phyloP scores from a whole-genome alignment of 2,888 invertebrate species.

The Gandaritis pyraliata region DNA sequence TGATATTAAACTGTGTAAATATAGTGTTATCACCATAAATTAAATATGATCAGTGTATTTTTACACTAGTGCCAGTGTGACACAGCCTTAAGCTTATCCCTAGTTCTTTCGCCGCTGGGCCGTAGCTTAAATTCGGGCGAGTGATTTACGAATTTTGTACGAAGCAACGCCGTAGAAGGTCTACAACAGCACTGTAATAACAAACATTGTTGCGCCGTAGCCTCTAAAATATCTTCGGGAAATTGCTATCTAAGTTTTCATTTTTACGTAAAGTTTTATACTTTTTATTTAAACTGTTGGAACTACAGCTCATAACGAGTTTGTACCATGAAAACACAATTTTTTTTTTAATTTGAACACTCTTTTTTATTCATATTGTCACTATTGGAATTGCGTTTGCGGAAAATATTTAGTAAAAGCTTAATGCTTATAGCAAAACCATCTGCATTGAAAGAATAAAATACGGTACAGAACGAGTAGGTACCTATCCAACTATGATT shows the following conservation, averaged over 20 bases:
- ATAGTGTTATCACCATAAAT: too few species aligned
- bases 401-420: too few species aligned
- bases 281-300: not conserved
- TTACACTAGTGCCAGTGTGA: too few species aligned
- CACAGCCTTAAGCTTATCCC: not conserved
- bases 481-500: too few species aligned
- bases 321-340: not conserved
- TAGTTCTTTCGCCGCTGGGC: constrained; percentile 9
- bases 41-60: too few species aligned
- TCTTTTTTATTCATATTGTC: not conserved
- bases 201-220: constrained; percentile 37
- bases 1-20: too few species aligned
- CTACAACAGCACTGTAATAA: constrained; percentile 36
- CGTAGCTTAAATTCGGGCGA: constrained; percentile 27
- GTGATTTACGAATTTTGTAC: constrained; percentile 34
- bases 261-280: not conserved
- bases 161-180: constrained; percentile 25
- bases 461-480: too few species aligned
- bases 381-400: not conserved
- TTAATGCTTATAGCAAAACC: not conserved
- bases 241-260: constrained; percentile 23
- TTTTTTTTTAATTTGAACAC: not conserved
- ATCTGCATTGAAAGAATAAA: too few species aligned
- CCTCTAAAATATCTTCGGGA: constrained; percentile 32
- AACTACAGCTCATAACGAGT: not conserved